Conservation (phyloP, 2,113 vertebrate genomes). For the Ivindomyrus marchei region DNA sequence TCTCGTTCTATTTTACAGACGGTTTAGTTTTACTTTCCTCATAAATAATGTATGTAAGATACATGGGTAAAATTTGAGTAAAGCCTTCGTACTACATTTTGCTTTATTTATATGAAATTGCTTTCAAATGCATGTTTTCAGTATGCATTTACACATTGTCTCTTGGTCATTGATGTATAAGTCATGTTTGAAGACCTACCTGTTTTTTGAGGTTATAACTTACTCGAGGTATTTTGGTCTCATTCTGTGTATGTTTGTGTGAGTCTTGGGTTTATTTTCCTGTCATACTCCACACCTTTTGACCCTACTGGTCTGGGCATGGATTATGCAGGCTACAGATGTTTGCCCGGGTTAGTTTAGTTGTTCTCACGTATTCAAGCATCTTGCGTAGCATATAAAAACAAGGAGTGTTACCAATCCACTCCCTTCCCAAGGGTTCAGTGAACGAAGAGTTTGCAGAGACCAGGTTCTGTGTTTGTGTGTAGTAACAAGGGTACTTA, state of each 20-base stretch:
- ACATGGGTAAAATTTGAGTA: not conserved
- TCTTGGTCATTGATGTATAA: not conserved
- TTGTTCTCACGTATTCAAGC: constrained; percentile 34
- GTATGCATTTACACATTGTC: not conserved
- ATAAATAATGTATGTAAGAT: not conserved
- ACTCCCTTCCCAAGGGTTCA: constrained; percentile 11
- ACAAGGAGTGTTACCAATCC: constrained; percentile 20
- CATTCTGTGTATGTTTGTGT: constrained; percentile 1
- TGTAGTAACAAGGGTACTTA: constrained; percentile 33
- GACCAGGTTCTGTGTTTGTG: constrained; percentile 38
- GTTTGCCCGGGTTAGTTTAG: constrained; percentile 20
- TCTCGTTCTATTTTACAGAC: not conserved
- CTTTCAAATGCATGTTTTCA: not conserved
- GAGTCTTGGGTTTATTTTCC: not conserved
- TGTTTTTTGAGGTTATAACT: not conserved
- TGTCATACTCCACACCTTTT: not conserved
- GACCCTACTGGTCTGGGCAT: not conserved
- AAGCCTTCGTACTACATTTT: not conserved
- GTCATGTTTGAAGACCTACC: not conserved
- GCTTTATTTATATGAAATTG: not conserved
- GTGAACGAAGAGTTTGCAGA: constrained; percentile 29
- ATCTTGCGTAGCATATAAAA: constrained; percentile 36
- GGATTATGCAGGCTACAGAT: not conserved
- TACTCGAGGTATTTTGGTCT: not conserved
- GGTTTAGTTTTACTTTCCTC: not conserved